Conservation (phyloP, 2,113 vertebrate genomes). For the Lethenteron reissneri region DNA sequence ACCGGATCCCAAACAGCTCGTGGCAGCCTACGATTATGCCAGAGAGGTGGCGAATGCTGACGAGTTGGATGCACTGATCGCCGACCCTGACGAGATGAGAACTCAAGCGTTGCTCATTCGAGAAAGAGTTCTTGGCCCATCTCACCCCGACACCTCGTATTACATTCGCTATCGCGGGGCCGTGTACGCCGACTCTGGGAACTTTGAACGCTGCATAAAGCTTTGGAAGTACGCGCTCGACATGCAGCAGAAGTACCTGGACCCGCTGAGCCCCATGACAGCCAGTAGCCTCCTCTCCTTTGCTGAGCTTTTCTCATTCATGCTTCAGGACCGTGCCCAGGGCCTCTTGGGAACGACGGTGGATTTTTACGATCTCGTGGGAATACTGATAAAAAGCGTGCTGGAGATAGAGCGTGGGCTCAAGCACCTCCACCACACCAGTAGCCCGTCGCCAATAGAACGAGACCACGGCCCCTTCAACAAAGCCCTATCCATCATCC, state of each 20-base stretch:
- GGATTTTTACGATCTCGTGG: conserved; percentile 68
- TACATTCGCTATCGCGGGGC: conserved; percentile 83
- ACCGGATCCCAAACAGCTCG: conserved; percentile 38
- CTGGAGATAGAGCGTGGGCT: conserved; percentile 66
- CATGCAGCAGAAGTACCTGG: conserved; percentile 79
- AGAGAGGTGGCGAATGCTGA: conserved; percentile 42
- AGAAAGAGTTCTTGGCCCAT: conserved; percentile 69
- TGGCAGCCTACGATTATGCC: conserved; percentile 57
- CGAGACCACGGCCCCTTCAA: conserved; percentile 52
- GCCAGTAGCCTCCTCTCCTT: conserved; percentile 85
- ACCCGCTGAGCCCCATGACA: conserved; percentile 82
- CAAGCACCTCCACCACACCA: conserved; percentile 28
- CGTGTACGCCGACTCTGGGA: conserved; percentile 68
- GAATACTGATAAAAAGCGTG: conserved; percentile 64
- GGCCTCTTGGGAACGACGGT: conserved; percentile 46
- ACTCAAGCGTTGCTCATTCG: conserved; percentile 71
- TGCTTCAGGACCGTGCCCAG: conserved; percentile 71
- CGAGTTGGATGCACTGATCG: conserved; percentile 68
- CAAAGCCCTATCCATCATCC: conserved; percentile 67
- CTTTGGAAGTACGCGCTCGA: conserved; percentile 82
- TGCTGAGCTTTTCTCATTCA: conserved; percentile 76
- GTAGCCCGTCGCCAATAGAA: conserved; percentile 28
- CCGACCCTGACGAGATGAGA: conserved; percentile 75
- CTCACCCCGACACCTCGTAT: conserved; percentile 78
- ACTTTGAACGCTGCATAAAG: conserved; percentile 74